Conservation (phyloP, 2,797 vertebrate species). For the Rhadinocentrus ornatus region DNA sequence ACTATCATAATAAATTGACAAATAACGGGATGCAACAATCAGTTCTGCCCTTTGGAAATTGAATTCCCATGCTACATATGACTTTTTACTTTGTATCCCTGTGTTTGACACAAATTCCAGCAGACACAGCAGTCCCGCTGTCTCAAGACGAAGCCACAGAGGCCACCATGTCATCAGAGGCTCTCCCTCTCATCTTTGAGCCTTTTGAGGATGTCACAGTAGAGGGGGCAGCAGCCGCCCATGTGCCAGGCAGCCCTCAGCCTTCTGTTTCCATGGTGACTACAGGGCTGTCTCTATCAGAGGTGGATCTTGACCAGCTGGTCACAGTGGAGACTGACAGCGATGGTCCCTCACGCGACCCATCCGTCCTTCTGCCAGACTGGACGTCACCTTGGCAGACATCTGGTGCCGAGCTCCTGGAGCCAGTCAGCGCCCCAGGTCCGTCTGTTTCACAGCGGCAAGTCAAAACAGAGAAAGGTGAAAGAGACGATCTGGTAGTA, state of each 20-base stretch:
- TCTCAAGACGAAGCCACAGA: conserved; percentile 78
- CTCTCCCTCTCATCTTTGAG: conserved; percentile 84
- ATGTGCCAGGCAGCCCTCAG: conserved; percentile 41
- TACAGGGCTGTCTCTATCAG: conserved; percentile 53
- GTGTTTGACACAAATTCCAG: conserved; percentile 49
- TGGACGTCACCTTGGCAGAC: conserved; percentile 80
- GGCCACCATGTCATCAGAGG: conserved; percentile 81
- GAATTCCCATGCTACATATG: not conserved
- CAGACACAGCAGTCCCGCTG: conserved; percentile 60
- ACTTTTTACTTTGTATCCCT: conserved; percentile 21
- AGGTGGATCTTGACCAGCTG: conserved; percentile 66
- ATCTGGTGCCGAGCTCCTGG: conserved; percentile 74
- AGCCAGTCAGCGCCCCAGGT: conserved; percentile 58
- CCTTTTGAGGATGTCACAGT: conserved; percentile 75
- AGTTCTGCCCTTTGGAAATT: not conserved
- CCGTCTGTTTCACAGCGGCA: conserved; percentile 50
- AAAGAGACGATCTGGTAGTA: conserved; percentile 20
- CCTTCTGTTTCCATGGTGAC: conserved; percentile 59
- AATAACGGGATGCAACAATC: conserved; percentile 13
- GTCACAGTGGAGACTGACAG: conserved; percentile 73
- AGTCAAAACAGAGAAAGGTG: conserved; percentile 55
- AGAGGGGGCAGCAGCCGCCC: conserved; percentile 34
- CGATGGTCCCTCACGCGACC: conserved; percentile 55
- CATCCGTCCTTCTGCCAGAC: conserved; percentile 67
- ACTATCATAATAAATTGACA: not conserved